Evolutionary conservation across 2,888 invertebrate species (phyloP), one percentile per base, ranked within the genome.

Genomic region (Ochropleura leucogaster): DNA sequence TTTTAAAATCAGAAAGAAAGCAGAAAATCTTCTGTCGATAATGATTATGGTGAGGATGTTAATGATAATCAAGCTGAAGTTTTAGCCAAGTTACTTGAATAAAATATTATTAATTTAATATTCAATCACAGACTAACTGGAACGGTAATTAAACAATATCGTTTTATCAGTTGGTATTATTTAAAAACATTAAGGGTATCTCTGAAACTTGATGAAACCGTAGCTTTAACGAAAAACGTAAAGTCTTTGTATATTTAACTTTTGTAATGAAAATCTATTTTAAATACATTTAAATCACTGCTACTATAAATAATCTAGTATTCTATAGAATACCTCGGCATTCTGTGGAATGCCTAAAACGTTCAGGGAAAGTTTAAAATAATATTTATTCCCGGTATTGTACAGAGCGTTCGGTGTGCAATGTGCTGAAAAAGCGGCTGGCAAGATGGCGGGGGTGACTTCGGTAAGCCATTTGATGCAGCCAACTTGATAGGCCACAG

Each of bases 111-210:
- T 20, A 65, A n/a, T 72, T 59, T 4, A 14, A 8, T 30, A 47
- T 20, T 20, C 10, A 72, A 46, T 55, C 40, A 20, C 57, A 46
- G 4, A 18, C 18, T 46, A 40, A 40, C 12, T 30, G n/a, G 30
- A 20, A 62, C 49, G 12, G 6, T 10, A 55, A 46, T n/a, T 20
- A 77, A 65, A 65, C n/a, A 62, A 63, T 49, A 20, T 49, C 76
- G 44, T 77, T 62, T 16, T 47, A 3, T 40, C 70, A 82, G 62
- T 18, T 79, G 66, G 42, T 51, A 1, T 44, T 30, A 65, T 57
- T 51, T 18, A 30, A 66, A 51, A 69, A 20, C n/a, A 51, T 55
- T 16, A 12, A 40, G 6, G 12, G 30, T 7, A 72, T 51, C 1
- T 51, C 63, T 51, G n/a, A 44, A 30, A 77, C 30, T 46, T 57